Conservation (phyloP, 2,797 vertebrate species). For the Zonotrichia albicollis region DNA sequence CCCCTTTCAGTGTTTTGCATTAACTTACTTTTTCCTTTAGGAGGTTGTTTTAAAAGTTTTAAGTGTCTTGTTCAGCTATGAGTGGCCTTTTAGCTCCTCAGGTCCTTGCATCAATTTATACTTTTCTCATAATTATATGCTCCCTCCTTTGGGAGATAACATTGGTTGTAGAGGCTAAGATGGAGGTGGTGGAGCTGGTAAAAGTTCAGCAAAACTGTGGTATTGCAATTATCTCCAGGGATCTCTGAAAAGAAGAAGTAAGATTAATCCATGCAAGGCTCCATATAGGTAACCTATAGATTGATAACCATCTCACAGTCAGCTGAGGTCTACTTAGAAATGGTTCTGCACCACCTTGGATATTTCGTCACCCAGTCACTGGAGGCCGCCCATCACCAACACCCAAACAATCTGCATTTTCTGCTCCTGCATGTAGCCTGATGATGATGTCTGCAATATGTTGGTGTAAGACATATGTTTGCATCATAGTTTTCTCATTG, state of each 20-base stretch:
- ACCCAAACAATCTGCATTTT: background rate
- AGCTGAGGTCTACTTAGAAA: background rate
- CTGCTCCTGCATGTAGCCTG: background rate
- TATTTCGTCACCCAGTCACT: background rate
- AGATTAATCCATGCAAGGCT: background rate
- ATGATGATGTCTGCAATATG: background rate
- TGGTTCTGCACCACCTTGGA: background rate
- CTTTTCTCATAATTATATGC: background rate
- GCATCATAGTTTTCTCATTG: background rate
- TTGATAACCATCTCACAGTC: background rate
- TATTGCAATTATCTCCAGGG: background rate
- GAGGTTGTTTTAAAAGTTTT: background rate
- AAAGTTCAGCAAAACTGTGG: background rate
- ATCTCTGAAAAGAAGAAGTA: background rate
- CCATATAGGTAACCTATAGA: background rate
- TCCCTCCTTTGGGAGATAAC: background rate
- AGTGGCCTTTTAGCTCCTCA: background rate
- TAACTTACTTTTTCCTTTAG: constrained; percentile 28
- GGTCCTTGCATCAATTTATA: background rate
- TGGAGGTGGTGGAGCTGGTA: background rate
- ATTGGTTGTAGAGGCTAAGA: background rate
- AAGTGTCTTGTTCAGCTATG: background rate
- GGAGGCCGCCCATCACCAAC: background rate
- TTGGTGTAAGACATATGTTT: background rate
- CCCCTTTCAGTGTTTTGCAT: constrained; percentile 25